Evolutionary conservation across 37 sponge, comb jelly and placozoan genomes (phyloP).

Genomic region (Lycopodina hypogea): DNA sequence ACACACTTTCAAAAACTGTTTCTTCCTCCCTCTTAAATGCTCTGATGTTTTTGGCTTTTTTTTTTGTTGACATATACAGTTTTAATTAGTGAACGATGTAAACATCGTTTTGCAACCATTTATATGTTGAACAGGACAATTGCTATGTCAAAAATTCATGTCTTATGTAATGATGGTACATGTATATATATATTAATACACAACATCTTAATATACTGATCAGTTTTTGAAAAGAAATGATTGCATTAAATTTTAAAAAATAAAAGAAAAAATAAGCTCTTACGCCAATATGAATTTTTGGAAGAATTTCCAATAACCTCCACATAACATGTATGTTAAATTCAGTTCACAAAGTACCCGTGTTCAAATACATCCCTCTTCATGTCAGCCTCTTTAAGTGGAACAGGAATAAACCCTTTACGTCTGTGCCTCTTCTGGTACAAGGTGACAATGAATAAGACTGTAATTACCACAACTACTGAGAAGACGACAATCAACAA

Average conservation of each 20-base stretch:
- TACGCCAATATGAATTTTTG: no score
- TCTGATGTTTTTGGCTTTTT: no score
- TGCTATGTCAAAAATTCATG: no score
- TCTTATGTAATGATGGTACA: no score
- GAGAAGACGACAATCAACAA: constrained; percentile 28
- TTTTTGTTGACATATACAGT: no score
- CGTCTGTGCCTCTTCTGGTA: constrained; percentile 16
- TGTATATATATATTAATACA: no score
- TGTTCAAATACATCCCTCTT: background rate
- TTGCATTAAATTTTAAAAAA: background rate
- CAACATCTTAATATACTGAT: background rate
- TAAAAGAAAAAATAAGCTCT: no score
- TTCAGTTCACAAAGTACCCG: constrained; percentile 23
- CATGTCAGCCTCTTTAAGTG: constrained; percentile 16
- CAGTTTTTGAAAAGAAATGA: background rate
- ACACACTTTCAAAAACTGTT: no score
- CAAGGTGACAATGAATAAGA: constrained; percentile 6
- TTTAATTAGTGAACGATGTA: no score
- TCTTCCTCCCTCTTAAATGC: no score
- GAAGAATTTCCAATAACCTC: constrained; percentile 28
- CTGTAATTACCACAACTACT: constrained; percentile 24
- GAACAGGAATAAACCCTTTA: constrained; percentile 31
- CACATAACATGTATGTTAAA: constrained; percentile 4
- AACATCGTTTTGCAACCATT: no score
- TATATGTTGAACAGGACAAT: no score